These are phyloP conservation scores for Caerostris extrusa DNA, from an alignment of 1,140 invertebrate genomes.

Conservation along the genomic window DNA sequence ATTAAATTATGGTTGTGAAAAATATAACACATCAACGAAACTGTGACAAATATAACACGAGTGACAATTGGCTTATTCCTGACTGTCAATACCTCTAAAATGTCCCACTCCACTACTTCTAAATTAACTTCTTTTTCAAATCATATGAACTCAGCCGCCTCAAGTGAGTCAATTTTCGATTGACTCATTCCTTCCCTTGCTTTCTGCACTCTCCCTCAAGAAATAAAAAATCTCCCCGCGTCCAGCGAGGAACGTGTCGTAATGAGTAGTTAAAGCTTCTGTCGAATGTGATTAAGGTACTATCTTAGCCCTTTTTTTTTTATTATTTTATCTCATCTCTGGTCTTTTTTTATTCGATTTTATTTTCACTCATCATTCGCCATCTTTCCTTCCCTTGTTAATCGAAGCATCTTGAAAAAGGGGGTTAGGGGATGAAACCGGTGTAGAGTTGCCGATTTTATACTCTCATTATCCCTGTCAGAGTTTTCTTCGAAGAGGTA, in stretches of 20 bases:
- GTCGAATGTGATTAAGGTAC: constrained; percentile 25
- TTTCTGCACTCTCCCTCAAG: neutral
- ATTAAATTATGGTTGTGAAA: no score
- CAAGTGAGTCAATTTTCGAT: neutral
- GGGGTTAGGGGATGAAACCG: neutral
- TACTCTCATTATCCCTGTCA: constrained; percentile 49
- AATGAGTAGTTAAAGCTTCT: constrained; percentile 34
- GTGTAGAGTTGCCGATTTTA: constrained; percentile 49
- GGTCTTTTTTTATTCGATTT: neutral
- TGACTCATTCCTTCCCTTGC: neutral
- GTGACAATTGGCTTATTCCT: no score
- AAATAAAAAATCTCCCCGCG: neutral
- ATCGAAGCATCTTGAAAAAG: constrained; percentile 25
- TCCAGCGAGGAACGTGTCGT: neutral
- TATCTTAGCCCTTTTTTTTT: neutral
- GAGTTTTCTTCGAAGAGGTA: constrained; percentile 30
- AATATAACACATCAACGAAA: no score
- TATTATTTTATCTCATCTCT: no score
- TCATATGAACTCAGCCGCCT: neutral
- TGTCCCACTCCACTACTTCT: neutral
- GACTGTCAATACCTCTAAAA: no score
- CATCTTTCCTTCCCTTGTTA: constrained; percentile 28
- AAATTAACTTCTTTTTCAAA: constrained; percentile 1
- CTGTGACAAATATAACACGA: no score
- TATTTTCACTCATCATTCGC: neutral